These are phyloP conservation scores for Falco novaeseelandiae DNA, from an alignment of 2,797 vertebrate species.

Conservation along the genomic window DNA sequence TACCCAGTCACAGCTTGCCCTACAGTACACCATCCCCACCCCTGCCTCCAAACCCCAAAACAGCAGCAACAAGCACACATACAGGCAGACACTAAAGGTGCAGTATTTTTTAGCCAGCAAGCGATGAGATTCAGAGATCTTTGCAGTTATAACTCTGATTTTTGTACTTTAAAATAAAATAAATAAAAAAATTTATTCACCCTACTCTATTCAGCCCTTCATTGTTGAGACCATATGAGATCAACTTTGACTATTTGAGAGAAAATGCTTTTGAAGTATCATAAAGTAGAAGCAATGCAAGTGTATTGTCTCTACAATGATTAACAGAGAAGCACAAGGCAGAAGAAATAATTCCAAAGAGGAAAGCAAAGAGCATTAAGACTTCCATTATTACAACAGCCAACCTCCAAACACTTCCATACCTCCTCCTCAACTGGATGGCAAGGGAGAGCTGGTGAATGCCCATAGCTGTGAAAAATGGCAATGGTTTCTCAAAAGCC, in stretches of 20 bases:
- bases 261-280: not conserved
- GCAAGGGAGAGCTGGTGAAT: not conserved
- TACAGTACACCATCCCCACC: not conserved
- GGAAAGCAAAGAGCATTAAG: not conserved
- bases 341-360: not conserved
- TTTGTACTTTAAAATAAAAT: not conserved
- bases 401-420: not conserved
- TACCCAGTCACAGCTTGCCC: not conserved
- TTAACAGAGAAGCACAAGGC: not conserved
- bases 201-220: not conserved
- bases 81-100: not conserved
- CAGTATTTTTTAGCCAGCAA: not conserved
- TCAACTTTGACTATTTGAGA: not conserved
- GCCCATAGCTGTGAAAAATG: not conserved
- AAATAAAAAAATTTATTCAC: not conserved
- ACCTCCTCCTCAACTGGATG: not conserved
- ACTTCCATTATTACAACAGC: not conserved
- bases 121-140: not conserved
- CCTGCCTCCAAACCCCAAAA: not conserved
- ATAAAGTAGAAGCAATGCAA: not conserved
- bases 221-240: not conserved
- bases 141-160: not conserved
- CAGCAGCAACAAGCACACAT: not conserved
- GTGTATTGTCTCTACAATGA: not conserved
- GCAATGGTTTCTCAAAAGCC: not conserved